A percentile compares a stretch with the other conserved stretches of the same genome.
phyloP scores from a whole-genome alignment of 1,140 invertebrate species.

The Nasonia vitripennis region DNA sequence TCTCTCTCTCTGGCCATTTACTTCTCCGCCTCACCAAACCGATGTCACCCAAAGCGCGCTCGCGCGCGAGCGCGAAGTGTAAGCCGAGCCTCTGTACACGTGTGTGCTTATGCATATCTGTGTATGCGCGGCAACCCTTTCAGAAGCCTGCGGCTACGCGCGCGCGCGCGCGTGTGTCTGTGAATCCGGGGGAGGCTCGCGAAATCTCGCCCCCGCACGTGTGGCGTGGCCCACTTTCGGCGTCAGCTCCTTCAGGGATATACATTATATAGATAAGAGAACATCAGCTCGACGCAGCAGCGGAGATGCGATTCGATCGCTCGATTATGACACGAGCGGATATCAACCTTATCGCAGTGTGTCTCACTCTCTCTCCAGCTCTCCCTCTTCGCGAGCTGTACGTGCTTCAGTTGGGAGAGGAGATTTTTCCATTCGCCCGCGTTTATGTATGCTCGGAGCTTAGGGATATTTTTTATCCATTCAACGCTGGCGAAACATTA shows the following conservation, averaged over 20 bases:
- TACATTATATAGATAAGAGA: not conserved
- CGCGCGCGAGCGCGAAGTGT: not conserved
- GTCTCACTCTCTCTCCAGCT: no score
- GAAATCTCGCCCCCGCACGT: not conserved
- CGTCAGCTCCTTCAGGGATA: not conserved
- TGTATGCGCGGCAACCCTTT: not conserved
- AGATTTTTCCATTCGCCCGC: not conserved
- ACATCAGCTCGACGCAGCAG: not conserved
- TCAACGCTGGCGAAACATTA: not conserved
- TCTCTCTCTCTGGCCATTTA: conserved; percentile 18
- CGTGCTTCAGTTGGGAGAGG: not conserved
- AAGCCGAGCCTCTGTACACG: not conserved
- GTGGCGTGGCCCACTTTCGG: not conserved
- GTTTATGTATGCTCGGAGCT: not conserved
- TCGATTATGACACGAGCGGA: not conserved
- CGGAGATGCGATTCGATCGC: not conserved
- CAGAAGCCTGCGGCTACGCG: not conserved
- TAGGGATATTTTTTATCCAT: conserved; percentile 14
- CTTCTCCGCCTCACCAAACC: conserved; percentile 37
- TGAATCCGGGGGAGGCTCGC: not conserved
- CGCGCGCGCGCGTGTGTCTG: not conserved
- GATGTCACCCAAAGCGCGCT: not conserved
- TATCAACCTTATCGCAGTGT: not conserved
- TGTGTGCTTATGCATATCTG: not conserved
- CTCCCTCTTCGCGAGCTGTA: no score